A percentile compares a stretch with the other conserved stretches of the same genome.
These are phyloP conservation scores for Sebastes miniatus DNA, from an alignment of 2,797 vertebrate genomes.

Conservation along the genomic window DNA sequence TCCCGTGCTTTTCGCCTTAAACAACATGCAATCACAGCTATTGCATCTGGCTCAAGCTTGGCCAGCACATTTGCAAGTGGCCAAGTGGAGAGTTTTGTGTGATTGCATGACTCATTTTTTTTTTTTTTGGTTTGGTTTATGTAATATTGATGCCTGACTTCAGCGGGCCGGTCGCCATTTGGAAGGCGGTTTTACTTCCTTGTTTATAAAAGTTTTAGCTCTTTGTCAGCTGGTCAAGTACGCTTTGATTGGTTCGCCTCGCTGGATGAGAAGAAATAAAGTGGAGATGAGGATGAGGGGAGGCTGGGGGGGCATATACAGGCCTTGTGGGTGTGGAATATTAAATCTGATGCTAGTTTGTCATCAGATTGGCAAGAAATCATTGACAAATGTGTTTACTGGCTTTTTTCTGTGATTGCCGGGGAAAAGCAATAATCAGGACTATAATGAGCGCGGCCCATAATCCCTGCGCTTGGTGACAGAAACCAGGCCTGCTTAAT, in stretches of 20 bases:
- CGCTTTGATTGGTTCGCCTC: slow-evolving; percentile 10
- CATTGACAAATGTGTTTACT: slow-evolving; percentile 72
- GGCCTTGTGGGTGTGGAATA: slow-evolving; percentile 24
- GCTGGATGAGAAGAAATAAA: background rate
- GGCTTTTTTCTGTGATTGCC: slow-evolving; percentile 66
- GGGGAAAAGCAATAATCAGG: slow-evolving; percentile 77
- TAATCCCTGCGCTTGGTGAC: slow-evolving; percentile 73
- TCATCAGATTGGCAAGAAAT: slow-evolving; percentile 66
- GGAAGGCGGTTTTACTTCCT: background rate
- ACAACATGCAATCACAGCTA: slow-evolving; percentile 3
- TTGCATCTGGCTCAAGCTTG: slow-evolving; percentile 21
- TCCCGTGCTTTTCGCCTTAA: background rate
- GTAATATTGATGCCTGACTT: slow-evolving; percentile 19
- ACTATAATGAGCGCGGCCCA: slow-evolving; percentile 69
- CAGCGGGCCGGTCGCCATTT: background rate
- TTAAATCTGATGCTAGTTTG: slow-evolving; percentile 54
- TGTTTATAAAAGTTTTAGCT: slow-evolving; percentile 20
- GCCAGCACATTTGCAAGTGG: background rate
- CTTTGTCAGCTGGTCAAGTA: slow-evolving; percentile 11
- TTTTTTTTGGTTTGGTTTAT: slow-evolving; percentile 6
- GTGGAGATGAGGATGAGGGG: background rate
- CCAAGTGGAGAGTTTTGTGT: background rate
- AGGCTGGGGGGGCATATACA: background rate
- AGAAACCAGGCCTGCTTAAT: slow-evolving; percentile 79
- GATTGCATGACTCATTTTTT: background rate